These are phyloP conservation scores for Enteromius paludinosus DNA, from an alignment of 2,797 vertebrate genomes.

Conservation along the genomic window DNA sequence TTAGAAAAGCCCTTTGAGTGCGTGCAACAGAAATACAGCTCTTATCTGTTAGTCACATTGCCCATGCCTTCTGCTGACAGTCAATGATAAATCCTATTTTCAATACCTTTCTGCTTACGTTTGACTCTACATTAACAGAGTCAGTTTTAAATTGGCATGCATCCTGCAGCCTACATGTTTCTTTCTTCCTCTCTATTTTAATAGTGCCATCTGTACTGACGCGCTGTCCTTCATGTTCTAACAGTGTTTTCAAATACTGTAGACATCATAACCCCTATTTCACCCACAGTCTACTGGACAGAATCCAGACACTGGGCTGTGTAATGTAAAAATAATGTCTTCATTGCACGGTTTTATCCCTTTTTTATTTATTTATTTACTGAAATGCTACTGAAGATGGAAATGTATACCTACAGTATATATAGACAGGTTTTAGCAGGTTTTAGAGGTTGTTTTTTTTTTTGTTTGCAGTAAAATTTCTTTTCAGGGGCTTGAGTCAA, in stretches of 20 bases:
- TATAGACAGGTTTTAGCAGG: too few species aligned
- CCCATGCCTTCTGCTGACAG: conserved; percentile 17
- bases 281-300: conserved; percentile 28
- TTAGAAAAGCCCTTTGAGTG: neutral
- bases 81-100: conserved; percentile 31
- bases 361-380: neutral
- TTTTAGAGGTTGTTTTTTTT: too few species aligned
- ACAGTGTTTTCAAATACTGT: conserved; percentile 1
- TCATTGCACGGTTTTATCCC: neutral
- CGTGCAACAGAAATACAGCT: conserved; percentile 10
- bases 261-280: conserved; percentile 33
- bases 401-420: neutral
- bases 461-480: too few species aligned
- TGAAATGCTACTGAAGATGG: neutral
- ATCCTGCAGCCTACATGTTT: conserved; percentile 11
- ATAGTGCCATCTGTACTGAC: conserved; percentile 1
- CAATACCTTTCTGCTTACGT: conserved; percentile 13
- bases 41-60: conserved; percentile 25
- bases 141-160: conserved; percentile 12
- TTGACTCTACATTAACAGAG: conserved; percentile 27
- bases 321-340: conserved; percentile 40
- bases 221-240: conserved; percentile 7
- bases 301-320: conserved; percentile 21
- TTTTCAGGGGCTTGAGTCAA: too few species aligned
- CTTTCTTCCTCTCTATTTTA: conserved; percentile 24